These are phyloP conservation scores for Todus mexicanus DNA, from an alignment of 2,797 vertebrate genomes.

Conservation along the genomic window DNA sequence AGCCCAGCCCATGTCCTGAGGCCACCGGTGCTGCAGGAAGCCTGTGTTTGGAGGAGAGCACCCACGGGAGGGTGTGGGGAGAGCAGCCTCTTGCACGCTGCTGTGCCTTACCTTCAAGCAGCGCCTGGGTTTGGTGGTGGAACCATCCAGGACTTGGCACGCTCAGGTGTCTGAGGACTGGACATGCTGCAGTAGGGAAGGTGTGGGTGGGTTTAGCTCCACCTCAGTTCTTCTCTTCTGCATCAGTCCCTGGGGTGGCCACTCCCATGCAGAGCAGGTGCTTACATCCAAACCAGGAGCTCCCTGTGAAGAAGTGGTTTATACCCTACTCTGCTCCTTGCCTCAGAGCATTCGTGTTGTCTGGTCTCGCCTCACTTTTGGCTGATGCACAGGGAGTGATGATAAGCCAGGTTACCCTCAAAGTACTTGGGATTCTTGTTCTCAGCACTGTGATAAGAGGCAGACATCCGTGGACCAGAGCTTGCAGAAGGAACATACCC, in stretches of 20 bases:
- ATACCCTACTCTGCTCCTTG: not conserved
- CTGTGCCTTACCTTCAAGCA: rapidly evolving
- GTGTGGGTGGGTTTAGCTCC: not conserved
- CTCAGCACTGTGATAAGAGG: not conserved
- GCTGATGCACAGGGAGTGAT: not conserved
- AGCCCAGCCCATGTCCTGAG: not conserved
- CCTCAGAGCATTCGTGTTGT: not conserved
- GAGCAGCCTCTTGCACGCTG: rapidly evolving
- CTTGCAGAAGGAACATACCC: not conserved
- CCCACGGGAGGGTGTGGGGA: rapidly evolving
- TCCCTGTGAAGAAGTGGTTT: not conserved
- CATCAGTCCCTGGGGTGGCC: not conserved
- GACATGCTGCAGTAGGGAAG: not conserved
- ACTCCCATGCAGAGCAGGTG: not conserved
- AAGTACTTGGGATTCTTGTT: not conserved
- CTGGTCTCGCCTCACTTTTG: not conserved
- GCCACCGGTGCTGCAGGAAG: not conserved
- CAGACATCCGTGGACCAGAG: not conserved
- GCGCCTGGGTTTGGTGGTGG: not conserved
- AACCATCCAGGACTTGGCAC: not conserved
- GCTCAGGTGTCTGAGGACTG: not conserved
- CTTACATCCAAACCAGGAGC: not conserved
- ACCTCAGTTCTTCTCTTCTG: not conserved
- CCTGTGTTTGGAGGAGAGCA: not conserved
- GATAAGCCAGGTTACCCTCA: not conserved